A percentile compares a stretch with the other conserved stretches of the same genome.
Conservation (phyloP, 2,113 vertebrate genomes). For the Toxotes jaculatrix region DNA sequence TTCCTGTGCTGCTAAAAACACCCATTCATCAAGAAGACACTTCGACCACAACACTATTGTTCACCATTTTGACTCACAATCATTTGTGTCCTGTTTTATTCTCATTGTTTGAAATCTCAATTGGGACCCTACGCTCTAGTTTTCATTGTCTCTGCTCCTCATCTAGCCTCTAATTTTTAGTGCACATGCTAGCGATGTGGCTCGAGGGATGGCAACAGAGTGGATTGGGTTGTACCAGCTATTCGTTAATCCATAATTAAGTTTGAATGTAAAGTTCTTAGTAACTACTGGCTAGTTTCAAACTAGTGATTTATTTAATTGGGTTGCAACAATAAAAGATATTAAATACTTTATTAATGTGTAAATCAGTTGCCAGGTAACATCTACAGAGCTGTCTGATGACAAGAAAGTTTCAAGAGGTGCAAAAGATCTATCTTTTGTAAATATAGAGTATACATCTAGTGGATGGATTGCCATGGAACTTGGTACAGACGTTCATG, state of each 20-base stretch:
- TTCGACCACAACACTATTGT: constrained; percentile 64
- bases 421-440: too few species aligned
- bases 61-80: constrained; percentile 41
- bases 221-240: neutral
- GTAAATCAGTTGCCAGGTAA: neutral
- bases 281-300: too few species aligned
- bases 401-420: too few species aligned
- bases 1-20: constrained; percentile 65
- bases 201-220: neutral
- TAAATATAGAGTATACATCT: too few species aligned
- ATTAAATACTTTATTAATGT: neutral
- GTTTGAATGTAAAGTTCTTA: neutral
- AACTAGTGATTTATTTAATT: too few species aligned
- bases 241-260: neutral
- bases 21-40: constrained; percentile 63
- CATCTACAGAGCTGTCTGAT: neutral
- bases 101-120: constrained; percentile 33
- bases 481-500: neutral
- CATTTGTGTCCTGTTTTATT: constrained; percentile 48
- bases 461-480: neutral
- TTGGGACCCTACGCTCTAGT: neutral
- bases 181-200: neutral
- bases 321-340: too few species aligned
- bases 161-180: constrained; percentile 16
- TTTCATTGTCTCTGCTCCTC: neutral